Base-by-base conservation (phyloP, 2,797 vertebrate genomes). In the Danionella dracula region DNA sequence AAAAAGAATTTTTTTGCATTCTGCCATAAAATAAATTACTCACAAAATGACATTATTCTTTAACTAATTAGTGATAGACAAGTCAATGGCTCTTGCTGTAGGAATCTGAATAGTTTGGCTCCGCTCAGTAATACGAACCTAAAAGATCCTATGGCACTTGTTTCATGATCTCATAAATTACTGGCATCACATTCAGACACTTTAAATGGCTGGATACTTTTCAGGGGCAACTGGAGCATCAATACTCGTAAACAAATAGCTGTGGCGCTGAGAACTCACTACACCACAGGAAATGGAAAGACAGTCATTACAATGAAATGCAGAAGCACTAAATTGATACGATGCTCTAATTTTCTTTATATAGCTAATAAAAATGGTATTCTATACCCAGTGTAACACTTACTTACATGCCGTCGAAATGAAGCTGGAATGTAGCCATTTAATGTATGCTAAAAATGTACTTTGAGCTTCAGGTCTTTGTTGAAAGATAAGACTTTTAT, bases 251-350 rank as follows among this genome's bases (percentile, higher is more conserved):
- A 77, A 37, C 44, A 66, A 58, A 63, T 49, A 41, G 45, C 50
- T 72, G 55, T 42, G 20, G 29, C 49, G 65, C 55, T 44, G 68
- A 50, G 64, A 73, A 72, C 42, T 51, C 9, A 27, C 21, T 17
- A 72, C 29, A 46, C 34, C 59, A 32, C 16, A 29, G 42, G 59
- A 67, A 29, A 37, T 51, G 58, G 8, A 53, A 45, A 69, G 40
- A 46, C 65, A 72, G 65, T 67, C 44, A 60, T 46, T 7, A 40
- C 10, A 7, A 53, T 5, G 42, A 17, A 60, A 31, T 56, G 4
- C 4, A 21, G 6, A 13, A 40, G n/a, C 11, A 12, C n/a, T 49
- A 10, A n/a, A 13, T 34, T 55, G 50, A 61, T 32, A 57, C 42
- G 10, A 66, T 37, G 9, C 42, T 66, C 29, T 55, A 27, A 55